Percentiles rank a stretch among this genome's conserved stretches.
These are phyloP conservation scores for Prunella strophiata DNA, from an alignment of 2,797 vertebrate genomes.

Conservation along the genomic window DNA sequence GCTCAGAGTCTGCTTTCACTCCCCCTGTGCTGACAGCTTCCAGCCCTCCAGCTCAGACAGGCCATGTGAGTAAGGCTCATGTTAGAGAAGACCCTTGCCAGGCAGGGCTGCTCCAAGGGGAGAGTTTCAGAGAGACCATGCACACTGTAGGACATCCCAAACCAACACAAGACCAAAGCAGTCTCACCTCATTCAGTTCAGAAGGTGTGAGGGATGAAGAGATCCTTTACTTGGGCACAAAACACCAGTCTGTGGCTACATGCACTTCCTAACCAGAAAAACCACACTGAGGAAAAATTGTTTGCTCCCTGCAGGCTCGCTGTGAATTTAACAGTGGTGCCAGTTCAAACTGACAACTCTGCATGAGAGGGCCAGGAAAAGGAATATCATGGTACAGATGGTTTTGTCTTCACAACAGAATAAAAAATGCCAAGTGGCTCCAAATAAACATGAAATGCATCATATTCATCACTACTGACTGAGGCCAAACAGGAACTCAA, in stretches of 20 bases:
- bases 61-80: fast-evolving
- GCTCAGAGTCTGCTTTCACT: not conserved
- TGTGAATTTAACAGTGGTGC: not conserved
- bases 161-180: not conserved
- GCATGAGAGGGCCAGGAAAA: not conserved
- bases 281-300: not conserved
- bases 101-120: not conserved
- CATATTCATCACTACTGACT: not conserved
- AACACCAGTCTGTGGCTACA: not conserved
- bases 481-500: not conserved
- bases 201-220: not conserved
- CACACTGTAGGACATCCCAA: not conserved
- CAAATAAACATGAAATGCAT: not conserved
- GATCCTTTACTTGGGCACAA: not conserved
- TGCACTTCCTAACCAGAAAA: not conserved
- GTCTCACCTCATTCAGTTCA: not conserved
- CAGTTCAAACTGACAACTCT: not conserved
- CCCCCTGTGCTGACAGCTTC: not conserved
- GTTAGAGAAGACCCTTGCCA: not conserved
- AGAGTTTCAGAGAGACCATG: not conserved
- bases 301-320: not conserved
- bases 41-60: not conserved
- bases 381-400: not conserved
- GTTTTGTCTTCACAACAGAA: not conserved
- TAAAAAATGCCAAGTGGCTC: not conserved